Percentiles rank a stretch among this genome's conserved stretches.
These are phyloP conservation scores for Vidua macroura DNA, from an alignment of 2,113 vertebrate species.

Conservation along the genomic window DNA sequence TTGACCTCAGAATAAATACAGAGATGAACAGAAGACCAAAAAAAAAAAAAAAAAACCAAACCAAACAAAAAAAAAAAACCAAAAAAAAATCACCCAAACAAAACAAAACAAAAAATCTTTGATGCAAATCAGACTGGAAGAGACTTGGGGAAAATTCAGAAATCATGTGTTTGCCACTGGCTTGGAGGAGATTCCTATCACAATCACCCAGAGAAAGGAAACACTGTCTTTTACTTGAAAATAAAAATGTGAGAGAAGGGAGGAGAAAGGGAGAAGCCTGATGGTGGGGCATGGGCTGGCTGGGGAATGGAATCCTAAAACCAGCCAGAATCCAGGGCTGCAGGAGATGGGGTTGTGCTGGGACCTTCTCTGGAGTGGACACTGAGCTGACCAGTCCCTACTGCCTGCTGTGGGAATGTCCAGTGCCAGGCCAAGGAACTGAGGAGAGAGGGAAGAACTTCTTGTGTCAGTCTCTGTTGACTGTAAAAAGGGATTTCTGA, in stretches of 20 bases:
- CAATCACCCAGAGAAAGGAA: neutral
- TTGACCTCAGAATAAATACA: neutral
- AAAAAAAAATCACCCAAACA: too few relatives aligned
- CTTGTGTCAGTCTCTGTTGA: neutral
- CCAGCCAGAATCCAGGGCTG: neutral
- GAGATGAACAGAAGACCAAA: neutral
- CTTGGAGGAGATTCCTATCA: neutral
- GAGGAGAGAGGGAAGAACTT: neutral
- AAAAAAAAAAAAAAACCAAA: neutral
- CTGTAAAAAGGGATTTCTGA: neutral
- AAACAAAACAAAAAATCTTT: neutral
- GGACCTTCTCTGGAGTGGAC: neutral
- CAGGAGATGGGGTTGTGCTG: fast-evolving
- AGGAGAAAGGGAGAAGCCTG: neutral
- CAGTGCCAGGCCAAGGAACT: neutral
- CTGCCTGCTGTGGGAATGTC: neutral
- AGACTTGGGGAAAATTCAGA: neutral
- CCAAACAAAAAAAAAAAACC: too few relatives aligned
- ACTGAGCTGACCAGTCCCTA: neutral
- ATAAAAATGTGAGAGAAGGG: neutral
- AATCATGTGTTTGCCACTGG: neutral
- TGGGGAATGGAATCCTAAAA: neutral
- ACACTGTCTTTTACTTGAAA: neutral
- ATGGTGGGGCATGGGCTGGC: neutral
- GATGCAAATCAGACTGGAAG: neutral